Evolutionary conservation across 2,797 vertebrate genomes (phyloP), one percentile per base, ranked within the genome.

Genomic region (Pterois miles): DNA sequence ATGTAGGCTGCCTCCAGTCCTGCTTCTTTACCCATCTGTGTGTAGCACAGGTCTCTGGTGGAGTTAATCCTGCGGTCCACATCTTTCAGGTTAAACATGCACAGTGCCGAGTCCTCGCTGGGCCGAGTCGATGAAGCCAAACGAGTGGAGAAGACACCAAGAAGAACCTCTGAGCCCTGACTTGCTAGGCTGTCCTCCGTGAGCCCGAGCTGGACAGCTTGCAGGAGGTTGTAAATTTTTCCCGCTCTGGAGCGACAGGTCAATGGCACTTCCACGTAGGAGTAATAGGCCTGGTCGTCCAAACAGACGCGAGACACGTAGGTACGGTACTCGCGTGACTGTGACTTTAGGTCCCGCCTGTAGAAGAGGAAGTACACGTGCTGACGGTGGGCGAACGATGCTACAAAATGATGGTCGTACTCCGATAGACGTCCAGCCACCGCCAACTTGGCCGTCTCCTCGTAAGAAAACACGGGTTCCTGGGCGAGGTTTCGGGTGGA

Each of bases 301-400:
- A 99, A 92, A 88, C 98, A 99, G 78, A 99, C 95, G 0, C 98
- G 96, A 0, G 98, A 99, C 65, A 98, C 89, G 7, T 98, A 99
- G 8, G 98, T 97, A 31, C 95, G 96, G 84, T 98, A 99, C 78
- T 98, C 97, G 0, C 97, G 93, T 0, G 97, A 97, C 0, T 95
- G 95, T 0, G 96, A 97, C 90, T 97, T 98, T 4, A 99, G 94
- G 90, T 99, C 98, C 20, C 98, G 94, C 0, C 98, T 95, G 86
- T 99, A 97, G 90, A 99, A 99, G 0, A 99, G 92, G 92, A 99
- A 99, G 93, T 99, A 99, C 43, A 98, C 96, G 0, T 96, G 97
- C 0, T 96, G 93, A 10, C 93, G 95, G 0, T 93, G 96, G 7
- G 95, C 94, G 3, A 99, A 99, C 1, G 98, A 96, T 1, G 96